These are phyloP conservation scores for Teleogryllus oceanicus DNA, from an alignment of 2,888 invertebrate species.

Conservation along the genomic window DNA sequence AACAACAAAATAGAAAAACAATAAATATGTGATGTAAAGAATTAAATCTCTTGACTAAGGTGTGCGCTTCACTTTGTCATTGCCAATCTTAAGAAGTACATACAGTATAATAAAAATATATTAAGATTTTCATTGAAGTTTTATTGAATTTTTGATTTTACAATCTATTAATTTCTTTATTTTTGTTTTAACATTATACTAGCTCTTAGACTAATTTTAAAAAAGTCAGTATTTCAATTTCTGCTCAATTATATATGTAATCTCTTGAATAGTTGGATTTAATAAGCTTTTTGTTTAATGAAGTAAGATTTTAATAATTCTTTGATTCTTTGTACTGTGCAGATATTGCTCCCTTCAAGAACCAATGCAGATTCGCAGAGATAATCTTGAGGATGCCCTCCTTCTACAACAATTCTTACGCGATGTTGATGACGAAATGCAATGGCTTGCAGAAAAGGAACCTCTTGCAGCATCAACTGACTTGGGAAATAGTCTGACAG, in stretches of 20 bases:
- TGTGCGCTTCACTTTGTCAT: too few species aligned
- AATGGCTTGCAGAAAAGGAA: conserved; percentile 82
- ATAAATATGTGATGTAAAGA: too few species aligned
- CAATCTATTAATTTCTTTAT: too few species aligned
- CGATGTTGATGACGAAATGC: conserved; percentile 88
- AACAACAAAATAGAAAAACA: too few species aligned
- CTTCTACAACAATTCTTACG: conserved; percentile 83
- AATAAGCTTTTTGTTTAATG: background rate
- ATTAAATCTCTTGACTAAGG: too few species aligned
- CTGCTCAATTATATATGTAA: background rate
- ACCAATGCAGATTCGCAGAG: conserved; percentile 85
- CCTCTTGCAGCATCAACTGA: conserved; percentile 67
- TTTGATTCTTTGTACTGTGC: conserved; percentile 23
- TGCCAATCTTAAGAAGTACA: too few species aligned
- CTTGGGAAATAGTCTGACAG: conserved; percentile 62
- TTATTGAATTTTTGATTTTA: too few species aligned
- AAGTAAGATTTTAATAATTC: conserved; percentile 11
- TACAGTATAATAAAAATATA: too few species aligned
- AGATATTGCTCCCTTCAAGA: conserved; percentile 79
- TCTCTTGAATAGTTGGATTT: background rate
- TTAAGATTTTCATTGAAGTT: too few species aligned
- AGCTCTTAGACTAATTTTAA: too few species aligned
- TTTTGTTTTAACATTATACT: too few species aligned
- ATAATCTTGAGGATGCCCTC: conserved; percentile 87
- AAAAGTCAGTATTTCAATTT: background rate